phyloP scores from a whole-genome alignment of 2,113 vertebrate genomes.

The Heteronetta atricapilla region DNA sequence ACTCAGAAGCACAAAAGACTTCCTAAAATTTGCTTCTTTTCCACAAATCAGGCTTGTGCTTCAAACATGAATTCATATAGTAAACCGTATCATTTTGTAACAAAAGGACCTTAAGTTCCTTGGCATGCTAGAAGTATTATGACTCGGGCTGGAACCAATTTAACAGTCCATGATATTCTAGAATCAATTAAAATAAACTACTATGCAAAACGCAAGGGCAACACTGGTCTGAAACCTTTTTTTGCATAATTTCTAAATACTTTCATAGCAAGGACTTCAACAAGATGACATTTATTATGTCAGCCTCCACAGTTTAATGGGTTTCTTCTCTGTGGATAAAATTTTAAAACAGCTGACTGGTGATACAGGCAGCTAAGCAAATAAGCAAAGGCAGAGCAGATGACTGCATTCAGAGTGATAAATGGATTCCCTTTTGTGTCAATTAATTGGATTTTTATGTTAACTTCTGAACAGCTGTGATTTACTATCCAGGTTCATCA shows the following conservation, averaged over 20 bases:
- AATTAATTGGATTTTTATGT: constrained; percentile 18
- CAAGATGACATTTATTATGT: neutral
- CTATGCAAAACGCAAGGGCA: neutral
- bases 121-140: neutral
- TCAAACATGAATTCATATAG: neutral
- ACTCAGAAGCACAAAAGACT: neutral
- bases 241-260: neutral
- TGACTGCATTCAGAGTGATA: neutral
- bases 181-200: neutral
- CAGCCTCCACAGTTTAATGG: neutral
- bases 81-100: neutral
- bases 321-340: neutral
- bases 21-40: neutral
- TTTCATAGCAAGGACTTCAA: neutral
- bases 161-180: neutral
- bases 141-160: neutral
- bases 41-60: neutral
- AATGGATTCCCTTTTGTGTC: constrained; percentile 1
- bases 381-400: neutral
- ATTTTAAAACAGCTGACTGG: neutral
- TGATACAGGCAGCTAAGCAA: neutral
- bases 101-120: neutral
- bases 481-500: neutral
- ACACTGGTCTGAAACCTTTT: neutral
- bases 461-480: neutral